Percentiles rank a stretch among this genome's conserved stretches.
These are phyloP conservation scores for Yponomeuta malinellus DNA, from an alignment of 2,888 invertebrate genomes.

Conservation along the genomic window DNA sequence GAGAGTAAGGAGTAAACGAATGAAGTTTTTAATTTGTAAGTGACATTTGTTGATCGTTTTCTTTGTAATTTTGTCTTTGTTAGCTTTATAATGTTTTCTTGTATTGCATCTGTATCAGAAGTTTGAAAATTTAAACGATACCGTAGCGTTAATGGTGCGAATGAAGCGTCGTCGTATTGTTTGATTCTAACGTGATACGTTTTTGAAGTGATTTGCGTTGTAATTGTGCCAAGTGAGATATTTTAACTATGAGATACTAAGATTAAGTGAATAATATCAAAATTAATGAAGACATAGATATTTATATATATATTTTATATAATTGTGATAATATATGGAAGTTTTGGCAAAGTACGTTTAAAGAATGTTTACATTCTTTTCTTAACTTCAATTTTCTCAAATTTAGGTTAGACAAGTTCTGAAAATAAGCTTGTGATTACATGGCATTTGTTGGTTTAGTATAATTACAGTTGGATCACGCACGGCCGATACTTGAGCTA, in stretches of 20 bases:
- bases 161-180: conserved; percentile 42
- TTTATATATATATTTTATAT: conserved; percentile 54
- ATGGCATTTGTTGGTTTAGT: background rate
- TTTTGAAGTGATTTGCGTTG: conserved; percentile 66
- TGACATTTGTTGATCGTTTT: conserved; percentile 73
- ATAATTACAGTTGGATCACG: background rate
- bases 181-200: conserved; percentile 49
- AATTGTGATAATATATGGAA: conserved; percentile 73
- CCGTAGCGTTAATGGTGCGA: conserved; percentile 52
- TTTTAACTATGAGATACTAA: conserved; percentile 68
- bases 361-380: conserved; percentile 61
- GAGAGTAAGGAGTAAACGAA: conserved; percentile 62
- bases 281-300: conserved; percentile 68
- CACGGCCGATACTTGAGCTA: background rate
- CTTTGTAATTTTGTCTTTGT: conserved; percentile 72
- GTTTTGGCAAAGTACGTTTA: conserved; percentile 64
- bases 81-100: conserved; percentile 70
- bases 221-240: conserved; percentile 74
- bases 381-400: conserved; percentile 44
- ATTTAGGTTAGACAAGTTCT: conserved; percentile 43
- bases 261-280: conserved; percentile 73
- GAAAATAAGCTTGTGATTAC: conserved; percentile 28
- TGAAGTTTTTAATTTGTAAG: conserved; percentile 69
- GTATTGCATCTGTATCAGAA: conserved; percentile 47
- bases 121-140: conserved; percentile 37